Conservation (phyloP, 2,888 invertebrate species). For the Habrosyne pyritoides region DNA sequence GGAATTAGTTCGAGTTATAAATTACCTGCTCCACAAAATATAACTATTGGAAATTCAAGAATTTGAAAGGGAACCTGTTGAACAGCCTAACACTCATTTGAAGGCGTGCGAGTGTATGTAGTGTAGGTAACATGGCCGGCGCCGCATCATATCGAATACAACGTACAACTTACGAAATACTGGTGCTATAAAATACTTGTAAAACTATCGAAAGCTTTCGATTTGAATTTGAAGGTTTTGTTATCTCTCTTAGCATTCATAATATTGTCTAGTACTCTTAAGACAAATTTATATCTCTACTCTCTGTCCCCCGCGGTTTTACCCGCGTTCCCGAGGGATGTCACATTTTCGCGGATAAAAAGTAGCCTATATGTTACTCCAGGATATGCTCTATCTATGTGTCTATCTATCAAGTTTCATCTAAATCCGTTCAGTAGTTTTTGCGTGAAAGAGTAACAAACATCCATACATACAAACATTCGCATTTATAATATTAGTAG, state of each 20-base stretch:
- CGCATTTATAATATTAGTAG: too few relatives aligned
- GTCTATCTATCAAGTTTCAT: too few relatives aligned
- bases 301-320: too few relatives aligned
- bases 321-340: too few relatives aligned
- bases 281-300: too few relatives aligned
- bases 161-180: constrained; percentile 27
- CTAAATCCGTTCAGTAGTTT: too few relatives aligned
- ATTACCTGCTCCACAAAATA: background rate
- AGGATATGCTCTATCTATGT: too few relatives aligned
- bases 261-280: too few relatives aligned
- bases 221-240: constrained; percentile 18
- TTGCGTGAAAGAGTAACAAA: too few relatives aligned
- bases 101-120: constrained; percentile 12
- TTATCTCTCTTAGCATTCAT: background rate
- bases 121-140: constrained; percentile 1
- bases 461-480: too few relatives aligned
- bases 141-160: constrained; percentile 11
- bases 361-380: too few relatives aligned
- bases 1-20: background rate
- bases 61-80: constrained; percentile 31
- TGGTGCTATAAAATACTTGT: constrained; percentile 23
- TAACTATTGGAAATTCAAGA: constrained; percentile 9
- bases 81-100: constrained; percentile 4
- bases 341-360: too few relatives aligned
- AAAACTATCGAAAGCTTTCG: constrained; percentile 20